Evolutionary conservation across 2,888 invertebrate genomes (phyloP), one percentile per base, ranked within the genome.

Genomic region (Mylabris sibirica): DNA sequence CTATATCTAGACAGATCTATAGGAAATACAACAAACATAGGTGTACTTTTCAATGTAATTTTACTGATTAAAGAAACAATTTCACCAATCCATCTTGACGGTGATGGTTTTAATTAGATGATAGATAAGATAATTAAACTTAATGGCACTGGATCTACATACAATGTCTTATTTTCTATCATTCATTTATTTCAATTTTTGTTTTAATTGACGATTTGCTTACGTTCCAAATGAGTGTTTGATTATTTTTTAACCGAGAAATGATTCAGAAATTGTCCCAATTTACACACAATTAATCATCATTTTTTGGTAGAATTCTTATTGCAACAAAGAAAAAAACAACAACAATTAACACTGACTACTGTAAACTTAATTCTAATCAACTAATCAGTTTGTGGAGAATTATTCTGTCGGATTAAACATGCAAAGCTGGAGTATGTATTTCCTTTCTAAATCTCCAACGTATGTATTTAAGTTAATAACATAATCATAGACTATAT

Each of bases 391-490:
- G n/a, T n/a, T 44, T 44, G 61, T 66, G 20, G 61, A 53, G 63
- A 22, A 20, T 63, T 63, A 59, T 67, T 67, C 20, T 20, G 4
- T 49, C 9, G 3, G 9, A 49, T 60, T 14, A 59, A 30, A 24
- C 62, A 67, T 63, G 63, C 44, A 63, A 67, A 67, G 20, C 63
- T 60, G 26, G 41, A 59, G 49, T 63, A 67, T 67, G 49, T 63
- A 67, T 67, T 67, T 67, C 67, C 64, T 67, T 67, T 64, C 67
- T 60, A 67, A 63, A 44, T 49, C 63, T 63, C 41, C 67, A 64
- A 60, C 57, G 22, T 63, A 64, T 57, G 20, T 66, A 63, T 66
- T 66, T 63, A 59, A 59, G 30, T 63, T 66, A 66, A 66, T 62
- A 62, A 66, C 66, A 62, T 66, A 66, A 66, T 66, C 41, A 66